These are phyloP conservation scores for Characodon lateralis DNA, from an alignment of 2,797 vertebrate species.

Conservation along the genomic window DNA sequence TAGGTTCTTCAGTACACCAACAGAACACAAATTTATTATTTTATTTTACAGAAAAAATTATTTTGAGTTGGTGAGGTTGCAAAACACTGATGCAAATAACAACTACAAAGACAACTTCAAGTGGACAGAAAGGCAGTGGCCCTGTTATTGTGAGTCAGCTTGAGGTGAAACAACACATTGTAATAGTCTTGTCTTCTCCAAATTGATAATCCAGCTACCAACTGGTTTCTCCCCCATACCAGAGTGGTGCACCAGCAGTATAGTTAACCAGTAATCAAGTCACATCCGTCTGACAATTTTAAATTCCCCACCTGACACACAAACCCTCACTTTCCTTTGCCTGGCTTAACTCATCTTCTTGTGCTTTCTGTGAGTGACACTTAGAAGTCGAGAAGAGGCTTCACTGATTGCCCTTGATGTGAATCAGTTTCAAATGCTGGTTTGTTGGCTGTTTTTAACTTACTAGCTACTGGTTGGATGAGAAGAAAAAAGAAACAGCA, in stretches of 20 bases:
- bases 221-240: conserved; percentile 57
- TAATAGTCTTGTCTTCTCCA: conserved; percentile 56
- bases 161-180: conserved; percentile 61
- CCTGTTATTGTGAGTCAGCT: conserved; percentile 33
- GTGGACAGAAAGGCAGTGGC: conserved; percentile 26
- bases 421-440: conserved; percentile 62
- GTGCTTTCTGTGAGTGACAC: conserved; percentile 61
- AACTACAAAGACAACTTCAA: conserved; percentile 30
- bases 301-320: conserved; percentile 54
- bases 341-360: conserved; percentile 55
- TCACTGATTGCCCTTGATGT: conserved; percentile 71
- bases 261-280: conserved; percentile 75
- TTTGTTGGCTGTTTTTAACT: conserved; percentile 53
- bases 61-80: conserved; percentile 24
- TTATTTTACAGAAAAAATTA: not conserved
- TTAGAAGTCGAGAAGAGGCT: conserved; percentile 60
- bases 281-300: conserved; percentile 74
- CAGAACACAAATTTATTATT: conserved; percentile 2
- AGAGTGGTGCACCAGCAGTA: conserved; percentile 58
- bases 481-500: conserved; percentile 9
- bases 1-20: conserved; percentile 30
- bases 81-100: conserved; percentile 48
- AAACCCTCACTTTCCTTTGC: conserved; percentile 8
- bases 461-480: conserved; percentile 32
- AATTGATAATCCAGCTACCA: conserved; percentile 64